These are phyloP conservation scores for Rutilus rutilus DNA, from an alignment of 2,113 vertebrate genomes.

Conservation along the genomic window DNA sequence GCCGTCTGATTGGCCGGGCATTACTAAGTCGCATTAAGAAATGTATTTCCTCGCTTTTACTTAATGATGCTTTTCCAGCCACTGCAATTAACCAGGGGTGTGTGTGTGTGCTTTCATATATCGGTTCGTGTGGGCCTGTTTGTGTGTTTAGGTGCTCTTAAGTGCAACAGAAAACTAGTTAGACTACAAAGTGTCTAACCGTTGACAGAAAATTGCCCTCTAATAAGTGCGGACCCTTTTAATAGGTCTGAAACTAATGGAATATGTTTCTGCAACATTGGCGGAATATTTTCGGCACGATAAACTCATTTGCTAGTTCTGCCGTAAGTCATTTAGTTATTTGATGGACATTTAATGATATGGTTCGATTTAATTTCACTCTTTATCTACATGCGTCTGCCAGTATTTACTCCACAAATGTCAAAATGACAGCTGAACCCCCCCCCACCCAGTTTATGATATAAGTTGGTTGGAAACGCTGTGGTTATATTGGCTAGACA, in stretches of 20 bases:
- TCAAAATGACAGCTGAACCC: constrained; percentile 18
- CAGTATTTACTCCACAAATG: constrained; percentile 20
- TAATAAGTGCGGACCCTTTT: constrained; percentile 47
- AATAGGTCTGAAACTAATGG: constrained; percentile 55
- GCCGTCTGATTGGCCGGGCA: constrained; percentile 76
- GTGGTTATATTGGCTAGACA: constrained; percentile 32
- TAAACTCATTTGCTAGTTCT: background rate
- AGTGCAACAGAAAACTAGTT: constrained; percentile 48
- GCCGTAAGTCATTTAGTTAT: constrained; percentile 10
- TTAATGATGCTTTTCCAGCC: constrained; percentile 74
- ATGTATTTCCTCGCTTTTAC: constrained; percentile 73
- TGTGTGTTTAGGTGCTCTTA: constrained; percentile 47
- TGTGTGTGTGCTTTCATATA: constrained; percentile 28
- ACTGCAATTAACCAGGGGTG: constrained; percentile 73
- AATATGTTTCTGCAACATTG: constrained; percentile 39
- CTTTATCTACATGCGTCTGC: background rate
- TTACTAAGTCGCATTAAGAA: constrained; percentile 78
- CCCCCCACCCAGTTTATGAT: constrained; percentile 7
- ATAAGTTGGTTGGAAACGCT: constrained; percentile 29
- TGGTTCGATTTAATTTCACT: background rate
- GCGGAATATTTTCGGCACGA: constrained; percentile 16
- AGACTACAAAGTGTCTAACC: constrained; percentile 49
- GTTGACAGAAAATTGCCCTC: constrained; percentile 46
- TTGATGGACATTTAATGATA: constrained; percentile 40
- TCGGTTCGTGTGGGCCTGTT: constrained; percentile 37